phyloP scores from a whole-genome alignment of 2,888 invertebrate genomes.

The Antheraea yamamai region DNA sequence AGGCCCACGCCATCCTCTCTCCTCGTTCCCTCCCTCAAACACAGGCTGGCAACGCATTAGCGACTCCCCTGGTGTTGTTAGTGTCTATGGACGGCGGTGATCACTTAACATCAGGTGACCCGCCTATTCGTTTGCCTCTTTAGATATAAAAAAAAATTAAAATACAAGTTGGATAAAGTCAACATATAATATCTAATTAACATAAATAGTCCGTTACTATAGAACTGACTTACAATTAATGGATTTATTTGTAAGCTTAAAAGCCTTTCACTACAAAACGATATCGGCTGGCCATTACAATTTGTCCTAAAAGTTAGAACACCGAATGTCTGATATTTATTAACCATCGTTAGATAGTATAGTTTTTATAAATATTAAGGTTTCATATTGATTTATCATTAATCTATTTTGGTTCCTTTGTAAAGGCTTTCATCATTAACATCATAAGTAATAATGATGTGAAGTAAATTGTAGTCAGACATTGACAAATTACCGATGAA shows the following conservation, averaged over 20 bases:
- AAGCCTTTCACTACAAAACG: not conserved
- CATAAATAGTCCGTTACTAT: not conserved
- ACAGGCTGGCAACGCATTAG: too few species aligned
- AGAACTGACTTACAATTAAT: not conserved
- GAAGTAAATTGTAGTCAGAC: constrained; percentile 29
- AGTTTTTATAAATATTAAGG: not conserved
- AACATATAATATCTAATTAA: not conserved
- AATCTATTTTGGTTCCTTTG: constrained; percentile 6
- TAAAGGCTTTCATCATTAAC: constrained; percentile 29
- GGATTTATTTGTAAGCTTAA: not conserved
- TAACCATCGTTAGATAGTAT: not conserved
- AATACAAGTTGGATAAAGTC: not conserved
- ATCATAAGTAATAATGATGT: constrained; percentile 31
- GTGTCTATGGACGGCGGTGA: too few species aligned
- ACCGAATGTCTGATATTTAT: not conserved
- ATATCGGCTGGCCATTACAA: not conserved
- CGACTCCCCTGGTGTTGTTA: too few species aligned
- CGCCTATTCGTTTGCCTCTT: too few species aligned
- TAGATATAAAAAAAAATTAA: not conserved
- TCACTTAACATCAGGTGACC: too few species aligned
- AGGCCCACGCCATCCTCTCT: too few species aligned
- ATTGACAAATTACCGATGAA: constrained; percentile 32
- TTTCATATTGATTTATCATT: constrained; percentile 3
- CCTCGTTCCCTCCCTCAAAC: too few species aligned
- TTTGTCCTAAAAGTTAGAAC: not conserved